Percentiles rank a stretch among this genome's conserved stretches.
Conservation (phyloP, 2,113 vertebrate species). For the Boleophthalmus pectinirostris region DNA sequence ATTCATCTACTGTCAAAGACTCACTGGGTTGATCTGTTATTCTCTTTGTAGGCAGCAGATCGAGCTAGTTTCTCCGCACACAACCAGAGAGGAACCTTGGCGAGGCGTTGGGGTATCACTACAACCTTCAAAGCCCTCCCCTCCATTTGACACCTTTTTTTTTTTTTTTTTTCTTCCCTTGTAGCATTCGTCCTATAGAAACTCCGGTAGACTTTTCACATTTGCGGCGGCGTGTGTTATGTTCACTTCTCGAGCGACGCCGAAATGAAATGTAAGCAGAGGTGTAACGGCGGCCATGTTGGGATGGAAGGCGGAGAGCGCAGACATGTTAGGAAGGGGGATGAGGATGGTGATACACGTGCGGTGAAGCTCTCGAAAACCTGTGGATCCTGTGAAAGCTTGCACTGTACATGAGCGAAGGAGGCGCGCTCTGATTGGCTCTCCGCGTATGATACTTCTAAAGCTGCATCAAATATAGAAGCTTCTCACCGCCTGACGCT, state of each 20-base stretch:
- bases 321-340: constrained; percentile 64
- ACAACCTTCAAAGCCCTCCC: constrained; percentile 73
- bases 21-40: constrained; percentile 66
- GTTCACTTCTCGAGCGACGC: constrained; percentile 47
- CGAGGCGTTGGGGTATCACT: constrained; percentile 65
- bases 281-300: constrained; percentile 30
- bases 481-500: not conserved
- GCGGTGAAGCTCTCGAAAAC: constrained; percentile 46
- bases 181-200: constrained; percentile 46
- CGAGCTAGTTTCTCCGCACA: constrained; percentile 53
- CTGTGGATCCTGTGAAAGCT: constrained; percentile 50
- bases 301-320: constrained; percentile 54
- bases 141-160: constrained; percentile 29
- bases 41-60: constrained; percentile 70
- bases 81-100: constrained; percentile 64
- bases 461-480: not conserved
- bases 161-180: constrained; percentile 13
- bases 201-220: constrained; percentile 45
- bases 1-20: constrained; percentile 63
- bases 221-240: constrained; percentile 56
- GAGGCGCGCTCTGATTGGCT: not conserved
- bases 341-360: constrained; percentile 63
- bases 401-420: constrained; percentile 11
- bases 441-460: not conserved
- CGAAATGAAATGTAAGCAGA: constrained; percentile 61